Conservation (phyloP, 2,113 vertebrate species). For the Beaufortia kweichowensis region DNA sequence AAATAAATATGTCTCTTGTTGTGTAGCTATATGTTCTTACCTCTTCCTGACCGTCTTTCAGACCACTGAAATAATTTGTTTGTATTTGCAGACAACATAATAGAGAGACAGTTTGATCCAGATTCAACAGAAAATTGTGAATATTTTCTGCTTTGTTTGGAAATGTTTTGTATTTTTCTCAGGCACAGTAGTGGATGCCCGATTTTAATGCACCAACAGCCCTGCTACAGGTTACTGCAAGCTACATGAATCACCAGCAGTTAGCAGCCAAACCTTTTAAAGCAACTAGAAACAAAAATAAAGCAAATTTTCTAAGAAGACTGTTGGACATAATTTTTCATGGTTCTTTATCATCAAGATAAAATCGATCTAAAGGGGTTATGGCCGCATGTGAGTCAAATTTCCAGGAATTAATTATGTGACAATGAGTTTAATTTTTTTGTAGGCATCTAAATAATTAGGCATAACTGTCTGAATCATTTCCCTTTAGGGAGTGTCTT, state of each 20-base stretch:
- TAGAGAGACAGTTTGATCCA: background rate
- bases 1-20: too few species aligned
- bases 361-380: background rate
- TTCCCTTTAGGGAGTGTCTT: background rate
- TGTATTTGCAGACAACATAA: background rate
- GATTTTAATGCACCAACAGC: background rate
- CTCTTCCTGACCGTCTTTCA: background rate
- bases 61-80: background rate
- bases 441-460: background rate
- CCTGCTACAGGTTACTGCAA: background rate
- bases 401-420: background rate
- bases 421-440: background rate
- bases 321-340: background rate
- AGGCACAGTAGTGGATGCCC: background rate
- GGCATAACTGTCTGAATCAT: background rate
- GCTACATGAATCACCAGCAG: too few species aligned
- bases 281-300: background rate
- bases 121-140: too few species aligned
- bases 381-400: background rate
- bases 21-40: too few species aligned
- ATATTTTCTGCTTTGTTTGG: background rate
- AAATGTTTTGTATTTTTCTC: too few species aligned
- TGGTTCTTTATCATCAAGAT: background rate
- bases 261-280: too few species aligned
- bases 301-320: background rate